Conservation (phyloP, 1,140 invertebrate genomes). For the Epicauta chinensis region DNA sequence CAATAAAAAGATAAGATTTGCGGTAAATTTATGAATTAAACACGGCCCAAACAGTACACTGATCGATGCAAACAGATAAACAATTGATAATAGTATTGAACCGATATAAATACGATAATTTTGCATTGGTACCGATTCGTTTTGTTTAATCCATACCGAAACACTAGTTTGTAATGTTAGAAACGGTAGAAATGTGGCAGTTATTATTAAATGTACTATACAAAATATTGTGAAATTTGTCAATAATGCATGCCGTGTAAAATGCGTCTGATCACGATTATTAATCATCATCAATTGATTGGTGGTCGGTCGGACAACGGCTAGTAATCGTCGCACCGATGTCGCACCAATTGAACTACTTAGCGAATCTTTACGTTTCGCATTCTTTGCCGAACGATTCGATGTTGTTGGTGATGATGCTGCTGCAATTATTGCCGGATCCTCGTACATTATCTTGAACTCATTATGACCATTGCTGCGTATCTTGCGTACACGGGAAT, state of each 20-base stretch:
- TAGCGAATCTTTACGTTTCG: conserved; percentile 53
- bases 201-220: conserved; percentile 52
- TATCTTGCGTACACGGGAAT: conserved; percentile 40
- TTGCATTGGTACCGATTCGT: no score
- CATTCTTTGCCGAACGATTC: no score
- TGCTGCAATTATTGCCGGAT: conserved; percentile 32
- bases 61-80: conserved; percentile 49
- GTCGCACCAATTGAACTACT: conserved; percentile 61
- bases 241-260: conserved; percentile 37
- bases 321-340: conserved; percentile 57
- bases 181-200: conserved; percentile 57
- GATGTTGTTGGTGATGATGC: conserved; percentile 54
- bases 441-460: conserved; percentile 43
- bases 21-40: conserved; percentile 50
- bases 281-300: conserved; percentile 33
- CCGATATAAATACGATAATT: conserved; percentile 47
- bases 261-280: conserved; percentile 7
- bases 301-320: conserved; percentile 36
- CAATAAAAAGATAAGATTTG: conserved; percentile 46
- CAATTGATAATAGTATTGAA: conserved; percentile 47
- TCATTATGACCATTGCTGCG: conserved; percentile 38
- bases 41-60: conserved; percentile 49
- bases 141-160: conserved; percentile 40
- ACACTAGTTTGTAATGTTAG: conserved; percentile 53
- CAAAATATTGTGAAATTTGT: conserved; percentile 53